Evolutionary conservation across 2,797 vertebrate genomes (phyloP), one percentile per base, ranked within the genome.

Genomic region (Pogoniulus pusillus): DNA sequence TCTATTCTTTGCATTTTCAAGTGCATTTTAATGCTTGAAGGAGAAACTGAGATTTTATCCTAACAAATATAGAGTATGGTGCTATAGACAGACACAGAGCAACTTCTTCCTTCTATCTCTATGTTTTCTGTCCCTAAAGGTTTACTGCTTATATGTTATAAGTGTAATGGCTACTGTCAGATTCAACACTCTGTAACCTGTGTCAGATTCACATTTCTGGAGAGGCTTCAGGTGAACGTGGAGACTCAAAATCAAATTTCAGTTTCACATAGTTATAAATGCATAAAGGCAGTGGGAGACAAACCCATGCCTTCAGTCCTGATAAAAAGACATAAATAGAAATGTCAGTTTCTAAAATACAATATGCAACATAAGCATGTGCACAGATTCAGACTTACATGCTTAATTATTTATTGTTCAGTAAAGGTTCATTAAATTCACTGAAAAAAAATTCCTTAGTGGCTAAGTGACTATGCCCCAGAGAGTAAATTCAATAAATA

Each of bases 391-490:
- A 91, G 82, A 89, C 55, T 16, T 85, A 68, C 27, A 60, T 53
- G 35, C 45, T 47, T 47, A 23, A 47, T 47, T 47, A 47, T 23
- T 23, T 47, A 47, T 41, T 66, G 81, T 82, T 62, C 83, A 95
- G 90, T 70, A 80, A 81, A 93, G 91, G 73, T 90, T 41, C 15
- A 26, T 94, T 93, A 86, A 94, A 89, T 89, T 90, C 49, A 91
- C 68, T 94, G 66, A 53, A 73, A 95, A 95, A 96, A 94, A 93
- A 24, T 75, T 73, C 82, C 86, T 78, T 92, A 91, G 88, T 92
- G 93, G 87, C 32, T 71, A 89, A 91, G 57, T 63, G 54, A 93
- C 77, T 59, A 66, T 59, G 85, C 54, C 69, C 37, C 30, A 37
- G 58, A 79, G 75, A 82, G 93, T 84, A 91, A 91, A 82, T 11